Conservation (phyloP, 2,888 invertebrate genomes). For the Boloria selene region DNA sequence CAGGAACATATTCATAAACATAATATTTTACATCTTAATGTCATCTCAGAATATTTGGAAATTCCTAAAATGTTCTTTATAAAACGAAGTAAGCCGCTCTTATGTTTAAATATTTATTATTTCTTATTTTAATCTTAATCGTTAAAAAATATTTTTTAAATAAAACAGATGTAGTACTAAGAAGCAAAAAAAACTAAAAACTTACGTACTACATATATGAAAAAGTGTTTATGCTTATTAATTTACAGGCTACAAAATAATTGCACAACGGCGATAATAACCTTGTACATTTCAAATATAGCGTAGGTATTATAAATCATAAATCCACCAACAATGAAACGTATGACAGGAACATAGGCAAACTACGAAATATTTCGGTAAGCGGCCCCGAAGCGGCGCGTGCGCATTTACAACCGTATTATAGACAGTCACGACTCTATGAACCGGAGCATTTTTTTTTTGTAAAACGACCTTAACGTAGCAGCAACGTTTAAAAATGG, state of each 20-base stretch:
- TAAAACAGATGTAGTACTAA: too few relatives aligned
- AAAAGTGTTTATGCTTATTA: not conserved
- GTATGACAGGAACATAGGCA: constrained; percentile 65
- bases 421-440: constrained; percentile 68
- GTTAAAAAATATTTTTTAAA: too few relatives aligned
- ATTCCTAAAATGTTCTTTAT: constrained; percentile 33
- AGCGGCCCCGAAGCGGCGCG: constrained; percentile 67
- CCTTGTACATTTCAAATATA: constrained; percentile 65
- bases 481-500: constrained; percentile 39
- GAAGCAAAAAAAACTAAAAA: not conserved
- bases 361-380: constrained; percentile 65
- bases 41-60: constrained; percentile 44
- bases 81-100: too few relatives aligned
- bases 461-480: constrained; percentile 60
- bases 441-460: constrained; percentile 61
- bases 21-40: constrained; percentile 44
- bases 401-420: constrained; percentile 63
- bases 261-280: constrained; percentile 51
- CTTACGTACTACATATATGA: not conserved
- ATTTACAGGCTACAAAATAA: constrained; percentile 40
- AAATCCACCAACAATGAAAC: constrained; percentile 67
- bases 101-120: too few relatives aligned
- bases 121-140: too few relatives aligned
- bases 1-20: constrained; percentile 26
- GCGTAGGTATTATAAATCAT: constrained; percentile 66